These are phyloP conservation scores for Arrhopalites spinosus DNA, from an alignment of 2,888 invertebrate genomes.

Conservation along the genomic window DNA sequence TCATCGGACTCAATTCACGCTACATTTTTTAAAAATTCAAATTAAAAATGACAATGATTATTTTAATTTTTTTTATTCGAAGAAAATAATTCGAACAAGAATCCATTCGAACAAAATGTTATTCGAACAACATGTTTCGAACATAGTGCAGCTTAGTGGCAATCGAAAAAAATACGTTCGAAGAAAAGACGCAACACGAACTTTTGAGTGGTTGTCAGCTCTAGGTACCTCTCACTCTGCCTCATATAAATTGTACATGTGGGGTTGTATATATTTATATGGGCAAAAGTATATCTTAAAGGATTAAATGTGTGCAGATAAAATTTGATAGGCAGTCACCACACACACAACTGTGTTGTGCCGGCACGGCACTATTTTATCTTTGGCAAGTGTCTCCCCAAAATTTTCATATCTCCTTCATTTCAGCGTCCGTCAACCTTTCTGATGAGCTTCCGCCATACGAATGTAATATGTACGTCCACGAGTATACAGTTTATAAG, in stretches of 20 bases:
- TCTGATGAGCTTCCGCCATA: neutral
- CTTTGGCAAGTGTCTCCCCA: neutral
- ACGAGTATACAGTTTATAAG: neutral
- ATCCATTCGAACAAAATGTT: no score
- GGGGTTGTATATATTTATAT: neutral
- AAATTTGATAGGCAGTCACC: neutral
- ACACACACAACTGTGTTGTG: neutral
- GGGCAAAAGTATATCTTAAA: neutral
- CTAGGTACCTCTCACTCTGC: no score
- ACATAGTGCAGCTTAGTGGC: no score
- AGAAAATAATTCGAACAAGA: no score
- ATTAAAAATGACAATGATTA: no score
- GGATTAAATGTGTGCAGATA: constrained; percentile 7
- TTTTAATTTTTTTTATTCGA: no score
- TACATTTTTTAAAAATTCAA: no score
- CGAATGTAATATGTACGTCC: neutral
- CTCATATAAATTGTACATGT: neutral
- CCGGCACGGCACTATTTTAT: neutral
- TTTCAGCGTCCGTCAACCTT: neutral
- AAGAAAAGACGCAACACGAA: no score
- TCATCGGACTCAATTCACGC: no score
- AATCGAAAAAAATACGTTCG: no score
- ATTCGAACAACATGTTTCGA: no score
- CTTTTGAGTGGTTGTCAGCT: no score
- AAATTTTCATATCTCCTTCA: neutral